Conservation (phyloP, 2,797 vertebrate genomes). For the Cuculus canorus region DNA sequence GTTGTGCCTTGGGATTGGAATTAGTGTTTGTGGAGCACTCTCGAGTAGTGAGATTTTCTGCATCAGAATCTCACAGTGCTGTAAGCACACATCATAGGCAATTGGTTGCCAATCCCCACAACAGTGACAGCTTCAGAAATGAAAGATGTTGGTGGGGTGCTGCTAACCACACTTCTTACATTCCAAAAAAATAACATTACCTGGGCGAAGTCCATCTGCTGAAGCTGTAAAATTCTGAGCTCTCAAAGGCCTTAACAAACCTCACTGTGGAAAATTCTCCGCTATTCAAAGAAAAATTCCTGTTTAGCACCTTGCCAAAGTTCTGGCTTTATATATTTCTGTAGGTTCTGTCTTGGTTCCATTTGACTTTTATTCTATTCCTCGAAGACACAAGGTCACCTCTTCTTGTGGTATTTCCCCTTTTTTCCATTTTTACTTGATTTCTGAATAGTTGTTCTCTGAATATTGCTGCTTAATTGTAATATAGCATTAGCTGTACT, state of each 20-base stretch:
- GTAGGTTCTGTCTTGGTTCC: not conserved
- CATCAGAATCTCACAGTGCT: slow-evolving; percentile 44
- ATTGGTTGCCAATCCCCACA: slow-evolving; percentile 41
- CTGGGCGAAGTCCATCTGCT: slow-evolving; percentile 70
- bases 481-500: not conserved
- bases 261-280: slow-evolving; percentile 61
- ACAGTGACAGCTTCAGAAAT: slow-evolving; percentile 57
- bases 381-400: not conserved
- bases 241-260: slow-evolving; percentile 62
- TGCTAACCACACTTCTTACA: slow-evolving; percentile 59
- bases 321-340: slow-evolving; percentile 35
- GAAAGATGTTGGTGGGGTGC: slow-evolving; percentile 64
- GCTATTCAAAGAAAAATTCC: slow-evolving; percentile 55
- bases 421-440: not conserved
- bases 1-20: not conserved
- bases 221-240: slow-evolving; percentile 65
- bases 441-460: not conserved
- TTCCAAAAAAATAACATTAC: slow-evolving; percentile 68
- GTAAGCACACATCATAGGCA: not conserved
- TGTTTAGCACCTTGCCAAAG: slow-evolving; percentile 48
- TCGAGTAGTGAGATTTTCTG: slow-evolving; percentile 40
- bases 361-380: not conserved
- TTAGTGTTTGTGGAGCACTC: not conserved
- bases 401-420: not conserved
- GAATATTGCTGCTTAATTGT: not conserved